A percentile compares a stretch with the other conserved stretches of the same genome.
Evolutionary conservation across 2,113 vertebrate species (phyloP).

Genomic region (Spilogale gracilis): DNA sequence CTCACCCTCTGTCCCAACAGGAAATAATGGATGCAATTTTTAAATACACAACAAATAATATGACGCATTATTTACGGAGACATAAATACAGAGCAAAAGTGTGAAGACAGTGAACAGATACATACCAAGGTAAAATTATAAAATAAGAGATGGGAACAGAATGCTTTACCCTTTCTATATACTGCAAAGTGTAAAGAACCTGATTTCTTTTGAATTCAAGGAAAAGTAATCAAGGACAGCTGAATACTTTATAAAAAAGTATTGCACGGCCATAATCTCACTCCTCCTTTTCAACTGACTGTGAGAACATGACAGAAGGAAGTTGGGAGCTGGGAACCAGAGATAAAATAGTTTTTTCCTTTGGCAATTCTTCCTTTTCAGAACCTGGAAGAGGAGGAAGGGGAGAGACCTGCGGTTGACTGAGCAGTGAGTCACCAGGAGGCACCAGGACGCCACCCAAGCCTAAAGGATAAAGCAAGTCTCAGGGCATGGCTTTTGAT

Average conservation of each 20-base stretch:
- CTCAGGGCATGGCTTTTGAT: background rate
- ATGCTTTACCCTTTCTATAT: background rate
- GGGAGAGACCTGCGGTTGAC: background rate
- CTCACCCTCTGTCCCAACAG: background rate
- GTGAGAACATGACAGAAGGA: slow-evolving; percentile 49
- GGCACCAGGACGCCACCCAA: background rate
- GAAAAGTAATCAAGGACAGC: background rate
- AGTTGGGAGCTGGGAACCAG: slow-evolving; percentile 19
- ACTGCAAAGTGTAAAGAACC: background rate
- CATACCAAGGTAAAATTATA: background rate
- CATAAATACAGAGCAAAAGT: background rate
- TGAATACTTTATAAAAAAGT: background rate
- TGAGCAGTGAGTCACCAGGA: background rate
- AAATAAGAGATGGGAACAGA: slow-evolving; percentile 30
- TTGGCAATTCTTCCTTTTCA: slow-evolving; percentile 13
- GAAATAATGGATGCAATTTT: background rate
- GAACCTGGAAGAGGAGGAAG: background rate
- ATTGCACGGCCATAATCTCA: background rate
- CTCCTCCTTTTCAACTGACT: background rate
- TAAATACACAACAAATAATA: background rate
- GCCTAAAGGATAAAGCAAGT: slow-evolving; percentile 21
- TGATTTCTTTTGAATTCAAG: slow-evolving; percentile 48
- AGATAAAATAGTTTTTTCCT: slow-evolving; percentile 65
- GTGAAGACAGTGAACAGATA: background rate
- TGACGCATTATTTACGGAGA: background rate